phyloP scores from a whole-genome alignment of 1,140 invertebrate species.

The Meloidogyne exigua region DNA sequence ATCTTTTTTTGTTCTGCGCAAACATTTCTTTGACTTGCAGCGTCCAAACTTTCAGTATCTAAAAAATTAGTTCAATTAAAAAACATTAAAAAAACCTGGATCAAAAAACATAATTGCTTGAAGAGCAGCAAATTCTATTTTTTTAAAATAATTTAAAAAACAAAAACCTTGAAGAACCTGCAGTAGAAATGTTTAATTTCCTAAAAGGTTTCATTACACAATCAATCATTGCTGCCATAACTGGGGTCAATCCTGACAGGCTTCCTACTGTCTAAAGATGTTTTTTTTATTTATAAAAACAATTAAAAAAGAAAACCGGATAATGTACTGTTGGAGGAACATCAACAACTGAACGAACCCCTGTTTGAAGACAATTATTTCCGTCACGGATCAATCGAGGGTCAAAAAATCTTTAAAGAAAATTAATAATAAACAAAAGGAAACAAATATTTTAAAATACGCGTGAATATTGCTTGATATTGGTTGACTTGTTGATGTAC shows the following conservation, averaged over 20 bases:
- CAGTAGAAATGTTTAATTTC: constrained; percentile 47
- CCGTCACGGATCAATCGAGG: constrained; percentile 40
- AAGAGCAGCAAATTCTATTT: constrained; percentile 55
- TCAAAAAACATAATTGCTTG: constrained; percentile 64
- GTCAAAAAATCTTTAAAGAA: constrained; percentile 43
- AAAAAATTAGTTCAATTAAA: constrained; percentile 31
- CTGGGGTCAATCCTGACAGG: constrained; percentile 57
- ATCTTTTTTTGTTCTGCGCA: constrained; percentile 61
- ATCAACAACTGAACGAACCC: constrained; percentile 50
- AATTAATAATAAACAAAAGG: neutral
- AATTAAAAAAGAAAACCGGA: constrained; percentile 32
- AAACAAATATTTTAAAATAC: neutral
- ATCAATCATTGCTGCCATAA: constrained; percentile 62
- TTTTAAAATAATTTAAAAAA: constrained; percentile 9
- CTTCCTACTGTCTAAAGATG: constrained; percentile 17
- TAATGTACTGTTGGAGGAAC: constrained; percentile 49
- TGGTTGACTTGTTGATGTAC: too few species aligned
- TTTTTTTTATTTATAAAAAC: neutral
- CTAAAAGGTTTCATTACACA: constrained; percentile 63
- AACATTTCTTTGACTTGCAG: constrained; percentile 61
- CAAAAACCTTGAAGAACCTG: constrained; percentile 33
- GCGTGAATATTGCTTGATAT: constrained; percentile 11
- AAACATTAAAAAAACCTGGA: constrained; percentile 45
- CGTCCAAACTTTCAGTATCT: constrained; percentile 62
- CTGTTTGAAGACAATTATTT: constrained; percentile 38